Percentiles rank a stretch among this genome's conserved stretches.
These are phyloP conservation scores for Phragmatobia fuliginosa DNA, from an alignment of 2,888 invertebrate genomes.

Conservation along the genomic window DNA sequence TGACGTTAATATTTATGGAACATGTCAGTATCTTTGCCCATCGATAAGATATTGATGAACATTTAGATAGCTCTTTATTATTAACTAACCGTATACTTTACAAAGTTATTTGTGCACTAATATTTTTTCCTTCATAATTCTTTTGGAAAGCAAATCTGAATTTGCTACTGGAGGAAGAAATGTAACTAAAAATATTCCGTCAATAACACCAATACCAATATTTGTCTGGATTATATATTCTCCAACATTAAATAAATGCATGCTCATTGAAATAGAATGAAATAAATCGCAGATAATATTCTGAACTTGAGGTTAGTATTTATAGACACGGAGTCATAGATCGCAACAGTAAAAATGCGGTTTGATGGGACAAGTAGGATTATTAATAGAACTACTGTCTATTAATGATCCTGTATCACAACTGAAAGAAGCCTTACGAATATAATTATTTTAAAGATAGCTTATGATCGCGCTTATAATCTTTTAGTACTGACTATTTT, in stretches of 20 bases:
- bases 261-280: constrained; percentile 2
- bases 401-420: background rate
- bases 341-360: background rate
- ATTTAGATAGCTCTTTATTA: constrained; percentile 2
- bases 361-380: background rate
- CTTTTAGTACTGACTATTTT: too few species aligned
- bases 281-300: background rate
- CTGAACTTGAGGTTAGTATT: background rate
- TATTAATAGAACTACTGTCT: background rate
- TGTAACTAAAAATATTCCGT: constrained; percentile 23
- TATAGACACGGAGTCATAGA: background rate
- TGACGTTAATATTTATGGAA: constrained; percentile 34
- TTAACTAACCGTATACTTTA: constrained; percentile 8
- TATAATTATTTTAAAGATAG: background rate
- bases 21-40: constrained; percentile 20
- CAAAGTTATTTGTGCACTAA: constrained; percentile 17
- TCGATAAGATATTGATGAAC: constrained; percentile 25
- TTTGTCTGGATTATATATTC: constrained; percentile 23
- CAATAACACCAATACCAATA: constrained; percentile 21
- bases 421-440: background rate
- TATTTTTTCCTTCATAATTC: constrained; percentile 35
- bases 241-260: constrained; percentile 1
- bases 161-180: constrained; percentile 32
- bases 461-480: background rate
- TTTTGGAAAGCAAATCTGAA: constrained; percentile 29